Percentiles rank a stretch among this genome's conserved stretches.
Conservation (phyloP, 2,797 vertebrate species). For the Ceyx erithaca region DNA sequence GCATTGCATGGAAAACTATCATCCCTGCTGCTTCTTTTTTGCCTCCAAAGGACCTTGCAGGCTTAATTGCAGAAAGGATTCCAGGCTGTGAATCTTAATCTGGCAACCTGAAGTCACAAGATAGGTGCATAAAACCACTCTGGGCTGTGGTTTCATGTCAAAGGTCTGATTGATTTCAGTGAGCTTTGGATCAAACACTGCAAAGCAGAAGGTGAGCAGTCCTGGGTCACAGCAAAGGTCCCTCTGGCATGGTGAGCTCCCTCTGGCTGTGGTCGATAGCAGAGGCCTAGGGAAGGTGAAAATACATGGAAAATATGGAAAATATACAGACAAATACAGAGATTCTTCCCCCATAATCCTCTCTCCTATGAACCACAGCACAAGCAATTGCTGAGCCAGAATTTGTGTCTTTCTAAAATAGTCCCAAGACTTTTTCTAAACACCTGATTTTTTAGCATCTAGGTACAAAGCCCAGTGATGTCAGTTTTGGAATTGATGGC, state of each 20-base stretch:
- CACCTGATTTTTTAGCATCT: not conserved
- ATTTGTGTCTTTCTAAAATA: not conserved
- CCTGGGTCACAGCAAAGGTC: not conserved
- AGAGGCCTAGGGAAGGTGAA: not conserved
- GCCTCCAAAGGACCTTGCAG: not conserved
- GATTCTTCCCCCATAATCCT: not conserved
- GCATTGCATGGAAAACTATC: not conserved
- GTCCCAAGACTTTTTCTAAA: not conserved
- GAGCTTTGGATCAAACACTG: not conserved
- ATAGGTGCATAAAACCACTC: not conserved
- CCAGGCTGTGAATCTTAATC: not conserved
- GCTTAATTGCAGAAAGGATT: not conserved
- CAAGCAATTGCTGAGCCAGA: not conserved
- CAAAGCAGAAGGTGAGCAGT: not conserved
- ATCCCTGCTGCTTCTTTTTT: not conserved
- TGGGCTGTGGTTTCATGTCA: not conserved
- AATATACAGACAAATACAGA: not conserved
- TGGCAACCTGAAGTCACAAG: not conserved
- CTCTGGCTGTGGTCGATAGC: not conserved
- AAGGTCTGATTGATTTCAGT: not conserved
- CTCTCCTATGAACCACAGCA: not conserved
- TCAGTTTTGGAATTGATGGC: not conserved
- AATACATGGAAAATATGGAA: not conserved
- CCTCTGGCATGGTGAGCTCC: not conserved
- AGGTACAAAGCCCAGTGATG: not conserved